Evolutionary conservation across 2,113 vertebrate species (phyloP).

Genomic region (Percopsis transmontana): DNA sequence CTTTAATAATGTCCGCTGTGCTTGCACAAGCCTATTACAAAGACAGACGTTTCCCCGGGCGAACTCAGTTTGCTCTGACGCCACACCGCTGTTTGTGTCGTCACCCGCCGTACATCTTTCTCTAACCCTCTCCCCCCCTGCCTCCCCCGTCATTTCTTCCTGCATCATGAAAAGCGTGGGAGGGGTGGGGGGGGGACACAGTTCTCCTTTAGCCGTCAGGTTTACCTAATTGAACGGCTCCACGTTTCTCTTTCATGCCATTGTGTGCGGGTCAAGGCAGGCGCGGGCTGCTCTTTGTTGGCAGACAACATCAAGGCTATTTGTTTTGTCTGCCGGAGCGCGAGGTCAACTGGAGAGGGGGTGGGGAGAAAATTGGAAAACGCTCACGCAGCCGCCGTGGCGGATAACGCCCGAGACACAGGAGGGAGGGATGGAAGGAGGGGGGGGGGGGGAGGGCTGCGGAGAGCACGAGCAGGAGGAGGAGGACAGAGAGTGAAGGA

Average conservation of each 20-base stretch:
- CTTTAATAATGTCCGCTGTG: conserved; percentile 12
- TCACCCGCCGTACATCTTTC: conserved; percentile 33
- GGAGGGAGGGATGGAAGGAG: conserved; percentile 36
- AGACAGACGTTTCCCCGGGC: conserved; percentile 25
- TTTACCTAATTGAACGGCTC: conserved; percentile 73
- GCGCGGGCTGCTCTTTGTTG: conserved; percentile 58
- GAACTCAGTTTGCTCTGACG: conserved; percentile 38
- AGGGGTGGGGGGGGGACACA: neutral
- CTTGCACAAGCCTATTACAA: conserved; percentile 15
- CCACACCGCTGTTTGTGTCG: conserved; percentile 21
- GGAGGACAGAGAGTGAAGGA: conserved; percentile 26
- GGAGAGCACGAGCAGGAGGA: conserved; percentile 36
- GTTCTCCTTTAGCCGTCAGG: conserved; percentile 56
- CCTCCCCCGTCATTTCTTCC: conserved; percentile 31
- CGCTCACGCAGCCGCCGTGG: conserved; percentile 45
- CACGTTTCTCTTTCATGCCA: conserved; percentile 65
- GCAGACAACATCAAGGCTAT: conserved; percentile 69
- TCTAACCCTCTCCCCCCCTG: conserved; percentile 35
- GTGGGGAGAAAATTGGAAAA: conserved; percentile 72
- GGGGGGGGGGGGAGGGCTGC: conserved; percentile 33
- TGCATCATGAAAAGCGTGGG: conserved; percentile 22
- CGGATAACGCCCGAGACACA: conserved; percentile 31
- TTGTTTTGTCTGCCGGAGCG: conserved; percentile 76
- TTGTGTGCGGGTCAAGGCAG: conserved; percentile 66
- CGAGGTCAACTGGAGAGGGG: conserved; percentile 67